Conservation (phyloP, 2,797 vertebrate species). For the Hemibagrus guttatus region DNA sequence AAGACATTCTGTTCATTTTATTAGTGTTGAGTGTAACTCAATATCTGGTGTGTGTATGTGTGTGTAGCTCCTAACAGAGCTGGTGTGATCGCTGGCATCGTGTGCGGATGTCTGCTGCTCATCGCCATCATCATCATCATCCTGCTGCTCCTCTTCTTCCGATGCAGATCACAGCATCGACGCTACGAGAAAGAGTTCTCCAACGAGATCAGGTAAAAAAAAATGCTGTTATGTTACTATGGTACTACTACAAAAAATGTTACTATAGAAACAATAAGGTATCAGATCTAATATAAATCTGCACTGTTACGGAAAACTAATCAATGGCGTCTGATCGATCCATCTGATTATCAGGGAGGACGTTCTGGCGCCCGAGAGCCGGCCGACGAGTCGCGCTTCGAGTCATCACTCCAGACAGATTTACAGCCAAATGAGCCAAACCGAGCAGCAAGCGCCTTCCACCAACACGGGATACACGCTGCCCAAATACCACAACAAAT, state of each 20-base stretch:
- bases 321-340: background rate
- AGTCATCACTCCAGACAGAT: slow-evolving; percentile 64
- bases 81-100: slow-evolving; percentile 79
- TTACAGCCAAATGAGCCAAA: slow-evolving; percentile 56
- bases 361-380: slow-evolving; percentile 70
- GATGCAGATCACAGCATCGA: slow-evolving; percentile 74
- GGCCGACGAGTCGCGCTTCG: slow-evolving; percentile 66
- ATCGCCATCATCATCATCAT: slow-evolving; percentile 77
- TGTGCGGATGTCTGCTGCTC: slow-evolving; percentile 80
- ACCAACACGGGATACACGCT: slow-evolving; percentile 53
- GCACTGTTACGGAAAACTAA: background rate
- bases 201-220: slow-evolving; percentile 81
- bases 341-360: slow-evolving; percentile 69
- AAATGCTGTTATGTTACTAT: too few relatives aligned
- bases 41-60: slow-evolving; percentile 12
- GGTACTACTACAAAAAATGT: too few relatives aligned
- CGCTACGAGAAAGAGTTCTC: slow-evolving; percentile 75
- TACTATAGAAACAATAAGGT: background rate
- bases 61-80: slow-evolving; percentile 73
- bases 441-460: slow-evolving; percentile 33
- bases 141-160: slow-evolving; percentile 77
- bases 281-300: background rate
- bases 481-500: slow-evolving; percentile 57
- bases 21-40: background rate
- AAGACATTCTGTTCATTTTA: background rate